phyloP scores from a whole-genome alignment of 2,113 vertebrate species.

The Apodemus sylvaticus region DNA sequence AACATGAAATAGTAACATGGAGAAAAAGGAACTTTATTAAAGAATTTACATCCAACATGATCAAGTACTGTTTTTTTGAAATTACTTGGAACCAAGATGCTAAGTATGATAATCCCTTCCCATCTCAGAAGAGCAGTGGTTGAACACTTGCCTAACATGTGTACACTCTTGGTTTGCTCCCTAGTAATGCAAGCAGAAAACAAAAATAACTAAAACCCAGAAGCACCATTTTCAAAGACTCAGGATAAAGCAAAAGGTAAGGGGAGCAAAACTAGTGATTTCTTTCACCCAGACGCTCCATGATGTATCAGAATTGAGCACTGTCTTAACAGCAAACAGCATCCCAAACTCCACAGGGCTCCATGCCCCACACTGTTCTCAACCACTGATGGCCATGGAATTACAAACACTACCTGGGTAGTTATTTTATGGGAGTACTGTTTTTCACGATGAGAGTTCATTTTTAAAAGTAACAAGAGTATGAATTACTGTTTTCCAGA shows the following conservation, averaged over 20 bases:
- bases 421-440: not conserved
- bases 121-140: not conserved
- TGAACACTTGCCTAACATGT: not conserved
- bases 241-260: not conserved
- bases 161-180: not conserved
- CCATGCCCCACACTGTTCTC: not conserved
- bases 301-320: not conserved
- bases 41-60: not conserved
- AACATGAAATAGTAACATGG: not conserved
- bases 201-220: not conserved
- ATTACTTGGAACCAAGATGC: constrained; percentile 24
- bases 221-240: not conserved
- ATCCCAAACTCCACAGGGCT: constrained; percentile 28
- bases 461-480: not conserved
- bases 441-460: not conserved
- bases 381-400: not conserved
- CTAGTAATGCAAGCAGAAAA: not conserved
- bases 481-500: not conserved
- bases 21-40: not conserved
- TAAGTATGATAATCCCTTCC: not conserved
- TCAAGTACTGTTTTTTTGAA: not conserved
- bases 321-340: not conserved
- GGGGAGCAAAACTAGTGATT: not conserved
- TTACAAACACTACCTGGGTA: not conserved
- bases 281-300: not conserved